phyloP scores from a whole-genome alignment of 2,113 vertebrate species.

The Podarcis raffonei region DNA sequence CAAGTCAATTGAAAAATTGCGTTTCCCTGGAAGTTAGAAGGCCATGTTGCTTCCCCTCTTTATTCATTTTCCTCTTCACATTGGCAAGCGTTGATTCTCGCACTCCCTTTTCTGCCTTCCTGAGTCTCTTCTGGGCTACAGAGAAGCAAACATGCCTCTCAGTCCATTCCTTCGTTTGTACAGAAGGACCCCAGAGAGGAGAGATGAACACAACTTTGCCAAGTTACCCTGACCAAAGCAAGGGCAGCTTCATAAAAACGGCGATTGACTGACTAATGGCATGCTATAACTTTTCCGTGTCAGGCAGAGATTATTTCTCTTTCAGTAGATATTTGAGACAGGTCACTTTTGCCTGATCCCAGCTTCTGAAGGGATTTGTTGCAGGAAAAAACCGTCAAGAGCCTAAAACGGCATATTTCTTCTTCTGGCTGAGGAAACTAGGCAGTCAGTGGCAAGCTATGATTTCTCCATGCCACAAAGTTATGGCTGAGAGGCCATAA shows the following conservation, averaged over 20 bases:
- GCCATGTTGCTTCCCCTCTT: not conserved
- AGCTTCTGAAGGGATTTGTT: rapidly evolving
- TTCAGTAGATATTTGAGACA: not conserved
- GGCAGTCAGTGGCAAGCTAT: too few relatives aligned
- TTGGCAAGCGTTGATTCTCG: not conserved
- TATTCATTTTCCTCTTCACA: not conserved
- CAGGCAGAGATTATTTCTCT: not conserved
- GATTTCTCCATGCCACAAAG: not conserved
- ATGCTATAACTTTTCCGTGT: not conserved
- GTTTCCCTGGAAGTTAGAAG: not conserved
- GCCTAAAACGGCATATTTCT: not conserved
- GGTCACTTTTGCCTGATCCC: not conserved
- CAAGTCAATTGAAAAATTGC: too few relatives aligned
- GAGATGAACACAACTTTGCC: not conserved
- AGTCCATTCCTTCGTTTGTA: not conserved
- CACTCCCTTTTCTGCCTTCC: not conserved
- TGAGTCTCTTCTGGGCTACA: not conserved
- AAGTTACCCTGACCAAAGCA: not conserved
- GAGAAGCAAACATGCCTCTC: not conserved
- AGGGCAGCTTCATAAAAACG: not conserved
- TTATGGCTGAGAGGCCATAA: not conserved
- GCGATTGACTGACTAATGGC: not conserved
- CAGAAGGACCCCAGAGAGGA: rapidly evolving
- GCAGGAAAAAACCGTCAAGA: not conserved
- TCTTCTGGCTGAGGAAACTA: not conserved